Conservation (phyloP, 2,797 vertebrate genomes). For the Clamator glandarius region DNA sequence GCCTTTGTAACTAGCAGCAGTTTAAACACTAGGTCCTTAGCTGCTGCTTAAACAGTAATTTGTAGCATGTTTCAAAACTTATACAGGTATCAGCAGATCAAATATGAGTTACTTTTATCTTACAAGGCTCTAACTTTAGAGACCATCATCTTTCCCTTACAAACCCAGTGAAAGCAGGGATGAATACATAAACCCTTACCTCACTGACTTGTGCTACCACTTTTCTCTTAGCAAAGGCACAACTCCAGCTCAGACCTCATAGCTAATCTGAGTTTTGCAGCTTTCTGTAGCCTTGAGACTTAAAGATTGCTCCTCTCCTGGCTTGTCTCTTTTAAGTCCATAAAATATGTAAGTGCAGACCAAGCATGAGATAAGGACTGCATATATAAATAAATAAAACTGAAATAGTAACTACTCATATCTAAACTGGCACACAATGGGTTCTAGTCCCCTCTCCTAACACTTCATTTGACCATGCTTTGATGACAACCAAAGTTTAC, state of each 20-base stretch:
- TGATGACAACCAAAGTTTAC: not conserved
- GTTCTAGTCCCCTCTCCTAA: not conserved
- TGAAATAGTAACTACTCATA: not conserved
- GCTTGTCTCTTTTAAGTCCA: not conserved
- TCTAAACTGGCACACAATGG: not conserved
- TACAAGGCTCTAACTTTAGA: not conserved
- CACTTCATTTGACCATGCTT: not conserved
- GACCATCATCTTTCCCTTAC: not conserved
- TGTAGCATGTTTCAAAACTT: not conserved
- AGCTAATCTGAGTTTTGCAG: not conserved
- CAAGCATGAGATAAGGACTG: not conserved
- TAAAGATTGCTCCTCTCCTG: not conserved
- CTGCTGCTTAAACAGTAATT: not conserved
- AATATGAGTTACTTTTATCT: not conserved
- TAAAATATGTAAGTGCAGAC: not conserved
- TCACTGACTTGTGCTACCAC: not conserved
- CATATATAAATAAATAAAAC: not conserved
- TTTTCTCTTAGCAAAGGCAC: not conserved
- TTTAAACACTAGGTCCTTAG: not conserved
- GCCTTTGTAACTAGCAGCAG: not conserved
- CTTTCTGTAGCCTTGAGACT: not conserved
- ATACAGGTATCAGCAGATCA: not conserved
- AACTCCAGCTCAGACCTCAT: not conserved
- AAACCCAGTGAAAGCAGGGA: not conserved
- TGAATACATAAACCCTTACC: conserved; percentile 10